These are phyloP conservation scores for Lycorma delicatula DNA, from an alignment of 1,140 invertebrate species.

Conservation along the genomic window DNA sequence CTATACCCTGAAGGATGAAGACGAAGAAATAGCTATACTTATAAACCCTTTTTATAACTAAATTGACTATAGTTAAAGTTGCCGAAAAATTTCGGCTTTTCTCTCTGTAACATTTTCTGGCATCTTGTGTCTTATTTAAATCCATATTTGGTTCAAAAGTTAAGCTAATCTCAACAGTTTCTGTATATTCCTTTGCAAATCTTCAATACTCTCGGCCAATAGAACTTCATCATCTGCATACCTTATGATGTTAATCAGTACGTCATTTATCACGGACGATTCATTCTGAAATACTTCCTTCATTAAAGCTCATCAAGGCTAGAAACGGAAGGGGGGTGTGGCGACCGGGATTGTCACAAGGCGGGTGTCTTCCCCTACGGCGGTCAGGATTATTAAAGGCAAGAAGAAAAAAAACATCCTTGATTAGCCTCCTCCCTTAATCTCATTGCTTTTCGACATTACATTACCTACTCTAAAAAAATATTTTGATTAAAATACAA, in stretches of 20 bases:
- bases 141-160: too few relatives aligned
- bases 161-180: too few relatives aligned
- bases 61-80: too few relatives aligned
- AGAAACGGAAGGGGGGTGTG: background rate
- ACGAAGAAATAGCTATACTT: too few relatives aligned
- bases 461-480: background rate
- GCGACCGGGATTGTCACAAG: too few relatives aligned
- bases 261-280: background rate
- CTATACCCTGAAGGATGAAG: too few relatives aligned
- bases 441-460: background rate
- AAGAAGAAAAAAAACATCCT: slow-evolving; percentile 12
- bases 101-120: too few relatives aligned
- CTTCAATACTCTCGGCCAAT: slow-evolving; percentile 15
- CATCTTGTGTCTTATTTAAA: too few relatives aligned
- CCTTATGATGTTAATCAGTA: slow-evolving; percentile 12
- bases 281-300: background rate
- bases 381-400: too few relatives aligned
- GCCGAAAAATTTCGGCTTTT: too few relatives aligned
- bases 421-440: slow-evolving; percentile 11
- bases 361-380: too few relatives aligned
- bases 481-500: slow-evolving; percentile 7
- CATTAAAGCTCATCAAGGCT: background rate
- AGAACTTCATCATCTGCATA: slow-evolving; percentile 17
- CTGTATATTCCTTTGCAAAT: slow-evolving; percentile 9
- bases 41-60: too few relatives aligned